Percentiles rank a stretch among this genome's conserved stretches.
These are phyloP conservation scores for Tetragonisca angustula DNA, from an alignment of 2,888 invertebrate species.

Conservation along the genomic window DNA sequence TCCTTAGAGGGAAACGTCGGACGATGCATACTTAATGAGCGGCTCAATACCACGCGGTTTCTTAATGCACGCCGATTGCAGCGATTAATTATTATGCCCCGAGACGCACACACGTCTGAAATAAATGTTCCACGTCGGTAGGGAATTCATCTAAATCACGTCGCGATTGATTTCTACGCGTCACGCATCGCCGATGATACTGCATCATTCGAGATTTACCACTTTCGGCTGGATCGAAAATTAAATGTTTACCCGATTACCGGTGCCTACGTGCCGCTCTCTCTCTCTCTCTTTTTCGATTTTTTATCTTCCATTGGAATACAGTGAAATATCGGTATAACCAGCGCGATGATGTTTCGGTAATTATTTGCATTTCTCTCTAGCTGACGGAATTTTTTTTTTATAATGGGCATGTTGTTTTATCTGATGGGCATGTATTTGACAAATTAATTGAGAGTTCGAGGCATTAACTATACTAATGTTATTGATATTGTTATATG, in stretches of 20 bases:
- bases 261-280: too few relatives aligned
- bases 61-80: constrained; percentile 68
- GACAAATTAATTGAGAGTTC: too few relatives aligned
- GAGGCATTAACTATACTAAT: too few relatives aligned
- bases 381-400: not conserved
- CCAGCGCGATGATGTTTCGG: not conserved
- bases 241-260: constrained; percentile 10
- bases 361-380: not conserved
- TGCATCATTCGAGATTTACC: constrained; percentile 17
- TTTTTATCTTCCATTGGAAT: not conserved
- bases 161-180: constrained; percentile 40
- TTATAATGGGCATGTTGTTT: not conserved
- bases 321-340: not conserved
- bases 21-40: constrained; percentile 67
- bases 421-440: too few relatives aligned
- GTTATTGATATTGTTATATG: too few relatives aligned
- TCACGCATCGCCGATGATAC: constrained; percentile 29
- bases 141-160: constrained; percentile 62
- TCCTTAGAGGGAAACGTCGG: constrained; percentile 62
- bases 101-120: constrained; percentile 42
- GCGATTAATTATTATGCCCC: constrained; percentile 70
- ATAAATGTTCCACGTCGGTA: constrained; percentile 61
- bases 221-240: not conserved
- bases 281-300: too few relatives aligned
- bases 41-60: constrained; percentile 61